Evolutionary conservation across 1,140 invertebrate species (phyloP).

Genomic region (Philopotamus ludificatus): DNA sequence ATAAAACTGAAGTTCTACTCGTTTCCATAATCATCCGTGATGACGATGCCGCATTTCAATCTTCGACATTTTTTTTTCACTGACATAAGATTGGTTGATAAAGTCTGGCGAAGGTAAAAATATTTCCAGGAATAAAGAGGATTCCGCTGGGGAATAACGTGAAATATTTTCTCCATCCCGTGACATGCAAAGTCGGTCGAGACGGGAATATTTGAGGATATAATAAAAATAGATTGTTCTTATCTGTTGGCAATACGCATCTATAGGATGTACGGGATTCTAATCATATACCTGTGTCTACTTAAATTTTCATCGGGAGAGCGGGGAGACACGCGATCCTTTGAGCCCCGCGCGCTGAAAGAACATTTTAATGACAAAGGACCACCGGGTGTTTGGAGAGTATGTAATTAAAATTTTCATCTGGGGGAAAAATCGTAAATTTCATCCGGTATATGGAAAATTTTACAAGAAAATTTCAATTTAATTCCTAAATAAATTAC

Average conservation of each 20-base stretch:
- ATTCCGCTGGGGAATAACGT: constrained; percentile 5
- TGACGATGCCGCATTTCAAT: constrained; percentile 13
- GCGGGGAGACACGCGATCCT: not conserved
- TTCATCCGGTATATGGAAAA: too few relatives aligned
- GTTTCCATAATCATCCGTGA: not conserved
- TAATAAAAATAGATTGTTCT: not conserved
- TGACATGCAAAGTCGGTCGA: not conserved
- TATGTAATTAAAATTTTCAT: too few relatives aligned
- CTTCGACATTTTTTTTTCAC: not conserved
- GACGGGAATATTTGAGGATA: not conserved
- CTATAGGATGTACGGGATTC: too few relatives aligned
- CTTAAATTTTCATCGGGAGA: too few relatives aligned
- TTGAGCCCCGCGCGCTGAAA: not conserved
- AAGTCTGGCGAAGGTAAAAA: constrained; percentile 10
- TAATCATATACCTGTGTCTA: too few relatives aligned
- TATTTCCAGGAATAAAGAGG: constrained; percentile 14
- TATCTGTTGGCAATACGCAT: too few relatives aligned
- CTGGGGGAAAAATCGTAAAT: too few relatives aligned
- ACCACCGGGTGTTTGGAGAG: too few relatives aligned
- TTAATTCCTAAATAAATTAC: too few relatives aligned
- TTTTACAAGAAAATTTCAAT: too few relatives aligned
- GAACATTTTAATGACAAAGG: not conserved
- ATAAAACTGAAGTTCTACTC: too few relatives aligned
- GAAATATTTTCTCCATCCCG: constrained; percentile 10
- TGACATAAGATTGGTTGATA: constrained; percentile 15